Conservation (phyloP, 2,113 vertebrate genomes). For the Notarius lentiginosus region DNA sequence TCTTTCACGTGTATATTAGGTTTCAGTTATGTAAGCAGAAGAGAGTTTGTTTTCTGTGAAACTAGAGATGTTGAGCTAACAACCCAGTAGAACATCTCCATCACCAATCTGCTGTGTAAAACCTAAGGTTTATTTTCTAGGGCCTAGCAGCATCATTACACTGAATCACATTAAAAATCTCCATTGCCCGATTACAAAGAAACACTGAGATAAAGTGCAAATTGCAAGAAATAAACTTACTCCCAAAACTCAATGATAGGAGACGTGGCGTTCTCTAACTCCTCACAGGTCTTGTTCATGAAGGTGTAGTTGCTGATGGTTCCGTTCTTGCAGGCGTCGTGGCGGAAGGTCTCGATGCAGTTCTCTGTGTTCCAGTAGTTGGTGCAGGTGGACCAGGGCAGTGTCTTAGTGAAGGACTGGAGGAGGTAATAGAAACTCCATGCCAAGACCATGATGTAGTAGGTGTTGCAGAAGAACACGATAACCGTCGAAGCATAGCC, state of each 20-base stretch:
- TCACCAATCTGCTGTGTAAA: neutral
- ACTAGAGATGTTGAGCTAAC: no score
- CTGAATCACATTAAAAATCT: neutral
- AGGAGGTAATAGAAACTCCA: conserved; percentile 83
- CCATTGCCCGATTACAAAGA: no score
- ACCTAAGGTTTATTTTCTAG: neutral
- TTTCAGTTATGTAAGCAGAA: no score
- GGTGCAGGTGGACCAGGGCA: conserved; percentile 78
- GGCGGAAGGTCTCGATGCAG: conserved; percentile 74
- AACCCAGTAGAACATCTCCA: no score
- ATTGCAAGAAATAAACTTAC: conserved; percentile 63
- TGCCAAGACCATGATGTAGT: conserved; percentile 85
- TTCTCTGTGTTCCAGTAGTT: conserved; percentile 76
- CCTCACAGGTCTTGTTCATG: conserved; percentile 71
- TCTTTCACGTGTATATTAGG: no score
- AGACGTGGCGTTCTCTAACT: conserved; percentile 63
- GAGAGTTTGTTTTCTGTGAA: no score
- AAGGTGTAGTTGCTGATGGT: conserved; percentile 64
- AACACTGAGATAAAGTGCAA: neutral
- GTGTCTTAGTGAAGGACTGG: conserved; percentile 71
- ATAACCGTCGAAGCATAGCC: conserved; percentile 82
- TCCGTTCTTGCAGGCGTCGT: conserved; percentile 66
- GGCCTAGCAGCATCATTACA: neutral
- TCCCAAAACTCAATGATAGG: conserved; percentile 82
- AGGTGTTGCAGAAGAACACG: conserved; percentile 83